phyloP scores from a whole-genome alignment of 2,113 vertebrate genomes.

The Clarias macrocephalus region DNA sequence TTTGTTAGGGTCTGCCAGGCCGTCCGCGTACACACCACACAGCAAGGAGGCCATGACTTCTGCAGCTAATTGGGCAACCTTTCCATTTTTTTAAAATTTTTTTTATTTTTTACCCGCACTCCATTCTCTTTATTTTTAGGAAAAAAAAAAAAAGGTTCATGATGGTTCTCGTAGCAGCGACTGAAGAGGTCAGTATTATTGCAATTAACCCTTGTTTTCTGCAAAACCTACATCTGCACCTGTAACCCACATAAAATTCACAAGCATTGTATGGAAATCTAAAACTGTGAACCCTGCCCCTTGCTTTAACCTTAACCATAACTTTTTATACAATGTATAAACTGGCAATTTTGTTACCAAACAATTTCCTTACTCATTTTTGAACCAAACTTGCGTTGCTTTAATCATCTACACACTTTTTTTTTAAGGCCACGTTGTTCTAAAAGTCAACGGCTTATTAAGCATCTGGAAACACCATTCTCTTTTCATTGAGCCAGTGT shows the following conservation, averaged over 20 bases:
- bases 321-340: background rate
- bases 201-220: background rate
- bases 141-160: background rate
- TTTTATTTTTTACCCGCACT: background rate
- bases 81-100: background rate
- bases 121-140: background rate
- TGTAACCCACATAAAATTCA: background rate
- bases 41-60: background rate
- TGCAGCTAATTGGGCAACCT: conserved; percentile 3
- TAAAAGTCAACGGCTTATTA: background rate
- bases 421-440: background rate
- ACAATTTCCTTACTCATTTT: background rate
- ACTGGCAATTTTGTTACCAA: background rate
- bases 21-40: background rate
- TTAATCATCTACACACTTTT: background rate
- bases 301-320: background rate
- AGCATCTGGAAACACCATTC: background rate
- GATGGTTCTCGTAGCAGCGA: background rate
- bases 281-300: background rate
- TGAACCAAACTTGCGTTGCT: background rate
- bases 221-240: background rate
- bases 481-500: background rate
- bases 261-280: background rate
- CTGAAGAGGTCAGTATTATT: background rate
- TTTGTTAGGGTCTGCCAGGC: background rate